Evolutionary conservation across 2,888 invertebrate genomes (phyloP).

Genomic region (Stenotaenia linearis): DNA sequence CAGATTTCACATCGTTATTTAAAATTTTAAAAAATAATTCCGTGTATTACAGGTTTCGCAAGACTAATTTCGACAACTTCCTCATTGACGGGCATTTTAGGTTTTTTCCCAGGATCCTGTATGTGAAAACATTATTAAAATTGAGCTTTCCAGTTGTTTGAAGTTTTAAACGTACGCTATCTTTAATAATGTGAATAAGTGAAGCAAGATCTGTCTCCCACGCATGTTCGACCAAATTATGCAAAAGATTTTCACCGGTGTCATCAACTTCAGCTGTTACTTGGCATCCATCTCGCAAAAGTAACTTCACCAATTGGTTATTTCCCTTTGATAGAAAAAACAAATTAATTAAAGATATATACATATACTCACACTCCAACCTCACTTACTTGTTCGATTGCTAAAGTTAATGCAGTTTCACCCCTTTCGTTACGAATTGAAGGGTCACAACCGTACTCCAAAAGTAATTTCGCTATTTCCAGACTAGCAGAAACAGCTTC

Average conservation of each 20-base stretch:
- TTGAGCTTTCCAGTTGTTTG: neutral
- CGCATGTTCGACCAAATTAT: slow-evolving; percentile 47
- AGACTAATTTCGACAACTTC: slow-evolving; percentile 33
- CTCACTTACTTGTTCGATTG: slow-evolving; percentile 40
- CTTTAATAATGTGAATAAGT: slow-evolving; percentile 37
- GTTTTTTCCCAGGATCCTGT: slow-evolving; percentile 35
- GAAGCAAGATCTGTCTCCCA: slow-evolving; percentile 38
- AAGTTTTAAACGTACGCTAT: slow-evolving; percentile 31
- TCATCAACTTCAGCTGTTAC: slow-evolving; percentile 45
- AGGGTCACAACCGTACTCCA: slow-evolving; percentile 46
- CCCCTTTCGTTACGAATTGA: slow-evolving; percentile 44
- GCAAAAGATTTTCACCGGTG: slow-evolving; percentile 46
- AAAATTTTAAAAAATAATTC: neutral
- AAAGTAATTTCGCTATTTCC: slow-evolving; percentile 45
- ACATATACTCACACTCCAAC: neutral
- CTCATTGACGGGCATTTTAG: slow-evolving; percentile 29
- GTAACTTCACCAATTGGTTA: slow-evolving; percentile 44
- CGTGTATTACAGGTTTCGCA: slow-evolving; percentile 33
- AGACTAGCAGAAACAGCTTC: slow-evolving; percentile 41
- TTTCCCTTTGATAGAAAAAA: slow-evolving; percentile 40
- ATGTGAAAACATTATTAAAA: neutral
- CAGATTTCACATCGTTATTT: neutral
- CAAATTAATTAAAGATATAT: neutral
- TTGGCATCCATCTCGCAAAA: slow-evolving; percentile 45
- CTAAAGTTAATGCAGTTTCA: slow-evolving; percentile 46